Conservation (phyloP, 2,888 invertebrate genomes). For the Craniophora ligustri region DNA sequence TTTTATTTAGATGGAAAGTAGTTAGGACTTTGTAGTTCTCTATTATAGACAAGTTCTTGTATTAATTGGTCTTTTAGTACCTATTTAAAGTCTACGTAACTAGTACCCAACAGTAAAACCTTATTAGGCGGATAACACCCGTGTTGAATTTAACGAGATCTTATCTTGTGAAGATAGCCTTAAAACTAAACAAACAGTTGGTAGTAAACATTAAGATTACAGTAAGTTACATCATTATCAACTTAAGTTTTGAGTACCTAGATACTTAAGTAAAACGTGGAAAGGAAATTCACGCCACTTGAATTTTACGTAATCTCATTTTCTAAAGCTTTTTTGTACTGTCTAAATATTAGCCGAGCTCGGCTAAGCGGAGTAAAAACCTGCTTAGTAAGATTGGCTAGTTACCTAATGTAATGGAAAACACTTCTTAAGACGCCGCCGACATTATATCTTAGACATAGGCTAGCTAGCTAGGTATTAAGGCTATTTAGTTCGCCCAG, state of each 20-base stretch:
- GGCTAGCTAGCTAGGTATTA: slow-evolving; percentile 38
- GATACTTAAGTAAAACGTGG: background rate
- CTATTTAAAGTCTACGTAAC: background rate
- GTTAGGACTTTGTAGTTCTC: too few species aligned
- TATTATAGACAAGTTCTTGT: too few species aligned
- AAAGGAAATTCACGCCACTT: slow-evolving; percentile 14
- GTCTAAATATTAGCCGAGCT: slow-evolving; percentile 68
- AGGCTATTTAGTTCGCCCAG: slow-evolving; percentile 54
- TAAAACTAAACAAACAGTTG: slow-evolving; percentile 17
- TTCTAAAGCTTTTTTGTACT: slow-evolving; percentile 63
- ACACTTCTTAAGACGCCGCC: slow-evolving; percentile 70
- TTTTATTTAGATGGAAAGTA: too few species aligned
- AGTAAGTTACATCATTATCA: slow-evolving; percentile 27
- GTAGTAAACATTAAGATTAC: slow-evolving; percentile 16
- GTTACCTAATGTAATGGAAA: slow-evolving; percentile 79
- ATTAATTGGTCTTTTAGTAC: too few species aligned
- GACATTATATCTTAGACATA: slow-evolving; percentile 58
- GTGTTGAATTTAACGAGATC: slow-evolving; percentile 19
- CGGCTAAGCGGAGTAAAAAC: slow-evolving; percentile 59
- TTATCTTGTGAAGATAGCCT: slow-evolving; percentile 31
- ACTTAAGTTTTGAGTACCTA: background rate
- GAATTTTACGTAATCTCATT: slow-evolving; percentile 65
- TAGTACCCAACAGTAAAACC: slow-evolving; percentile 3
- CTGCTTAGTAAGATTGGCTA: slow-evolving; percentile 73
- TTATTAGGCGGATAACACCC: slow-evolving; percentile 23